Evolutionary conservation across 2,113 vertebrate genomes (phyloP), one percentile per base, ranked within the genome.

Genomic region (Stegastes partitus): DNA sequence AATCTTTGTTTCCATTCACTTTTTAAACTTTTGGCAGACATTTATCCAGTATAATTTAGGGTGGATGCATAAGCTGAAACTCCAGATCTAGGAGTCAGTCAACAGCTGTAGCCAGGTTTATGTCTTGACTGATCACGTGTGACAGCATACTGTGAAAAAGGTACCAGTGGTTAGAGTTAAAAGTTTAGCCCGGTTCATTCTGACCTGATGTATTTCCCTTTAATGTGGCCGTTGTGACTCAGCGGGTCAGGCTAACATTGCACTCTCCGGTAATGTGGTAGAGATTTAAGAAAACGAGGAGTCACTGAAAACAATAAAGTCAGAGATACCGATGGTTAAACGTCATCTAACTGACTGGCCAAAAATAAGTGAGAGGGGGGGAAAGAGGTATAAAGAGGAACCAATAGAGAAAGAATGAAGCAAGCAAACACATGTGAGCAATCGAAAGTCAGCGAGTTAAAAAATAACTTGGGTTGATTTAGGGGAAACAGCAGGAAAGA

Each of bases 1-100:
- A 56, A 64, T 61, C 39, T 59, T 31, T 68, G 14, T 81, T 81
- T 75, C 45, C 37, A 50, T 73, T 53, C 50, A 74, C 64, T 63
- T 85, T 81, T 70, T 21, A 37, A 39, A 67, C 51, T 31, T 47
- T 62, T 67, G 26, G 42, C 21, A 70, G 28, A 58, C 34, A 11
- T 54, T 54, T 45, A 22, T n/a, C 34, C 26, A 16, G 47, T 49
- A 19, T 42, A 54, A 54, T 54, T 68, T 68, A 68, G 23, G 22
- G 53, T 45, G 23, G 12, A 37, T 56, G 12, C 8, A 26, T 45
- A 31, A 69, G 67, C 53, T 54, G 55, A 3, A 55, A 56, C 51
- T 56, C 51, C 12, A 49, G 19, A 49, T 18, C 15, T 5, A 50
- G 47, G 18, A 21, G 19, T 21, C 11, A 14, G 25, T 23, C 34